Conservation (phyloP, 2,113 vertebrate species). For the Poeciliopsis retropinna region DNA sequence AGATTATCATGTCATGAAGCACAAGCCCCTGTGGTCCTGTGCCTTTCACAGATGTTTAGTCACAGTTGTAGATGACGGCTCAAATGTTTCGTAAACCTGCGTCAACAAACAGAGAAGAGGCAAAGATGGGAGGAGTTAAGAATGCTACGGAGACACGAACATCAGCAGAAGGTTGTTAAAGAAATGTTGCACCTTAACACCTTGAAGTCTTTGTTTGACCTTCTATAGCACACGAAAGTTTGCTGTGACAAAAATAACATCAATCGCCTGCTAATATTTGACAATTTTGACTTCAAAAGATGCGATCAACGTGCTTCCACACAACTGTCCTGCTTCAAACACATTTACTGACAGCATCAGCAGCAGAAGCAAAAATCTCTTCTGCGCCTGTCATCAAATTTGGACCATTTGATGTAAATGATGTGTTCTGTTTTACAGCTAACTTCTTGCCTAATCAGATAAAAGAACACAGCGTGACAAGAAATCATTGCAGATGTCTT, state of each 20-base stretch:
- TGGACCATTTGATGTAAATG: neutral
- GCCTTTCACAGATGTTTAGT: slow-evolving; percentile 82
- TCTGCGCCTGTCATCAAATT: neutral
- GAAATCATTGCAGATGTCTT: slow-evolving; percentile 10
- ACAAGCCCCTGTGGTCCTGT: slow-evolving; percentile 82
- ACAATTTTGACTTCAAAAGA: neutral
- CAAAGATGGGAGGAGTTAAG: slow-evolving; percentile 12
- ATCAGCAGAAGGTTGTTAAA: neutral
- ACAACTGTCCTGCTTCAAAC: neutral
- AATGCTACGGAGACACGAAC: neutral
- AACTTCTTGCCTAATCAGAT: neutral
- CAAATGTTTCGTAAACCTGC: slow-evolving; percentile 64
- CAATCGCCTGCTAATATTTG: slow-evolving; percentile 7
- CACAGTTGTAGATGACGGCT: slow-evolving; percentile 72
- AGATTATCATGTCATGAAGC: slow-evolving; percentile 83
- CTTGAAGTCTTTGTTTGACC: no score
- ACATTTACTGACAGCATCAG: neutral
- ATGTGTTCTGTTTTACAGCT: neutral
- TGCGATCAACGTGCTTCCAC: neutral
- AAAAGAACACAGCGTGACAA: neutral
- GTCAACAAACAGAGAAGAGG: slow-evolving; percentile 43
- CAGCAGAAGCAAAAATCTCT: neutral
- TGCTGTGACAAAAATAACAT: neutral
- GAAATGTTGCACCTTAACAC: no score
- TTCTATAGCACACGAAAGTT: neutral